These are phyloP conservation scores for Chelonus insularis DNA, from an alignment of 1,140 invertebrate genomes.

Conservation along the genomic window DNA sequence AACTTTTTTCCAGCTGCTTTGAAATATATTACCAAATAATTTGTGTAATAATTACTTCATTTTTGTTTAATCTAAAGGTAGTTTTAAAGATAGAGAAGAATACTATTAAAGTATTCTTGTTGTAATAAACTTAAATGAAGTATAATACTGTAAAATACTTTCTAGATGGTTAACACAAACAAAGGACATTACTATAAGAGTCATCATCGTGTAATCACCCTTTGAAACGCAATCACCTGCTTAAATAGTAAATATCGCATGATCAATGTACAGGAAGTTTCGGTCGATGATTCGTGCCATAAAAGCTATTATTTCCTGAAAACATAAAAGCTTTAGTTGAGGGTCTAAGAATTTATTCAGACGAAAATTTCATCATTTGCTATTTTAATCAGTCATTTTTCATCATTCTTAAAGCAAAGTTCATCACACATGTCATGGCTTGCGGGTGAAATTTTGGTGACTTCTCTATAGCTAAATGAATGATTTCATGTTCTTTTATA, in stretches of 20 bases:
- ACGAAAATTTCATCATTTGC: not conserved
- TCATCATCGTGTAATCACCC: slow-evolving; percentile 6
- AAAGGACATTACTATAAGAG: slow-evolving; percentile 6
- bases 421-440: not conserved
- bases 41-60: no score
- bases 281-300: slow-evolving; percentile 32
- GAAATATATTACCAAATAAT: no score
- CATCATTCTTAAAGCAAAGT: no score
- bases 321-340: not conserved
- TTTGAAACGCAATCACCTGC: slow-evolving; percentile 37
- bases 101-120: no score
- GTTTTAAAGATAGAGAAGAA: no score
- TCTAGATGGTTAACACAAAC: no score
- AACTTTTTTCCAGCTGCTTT: no score
- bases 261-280: slow-evolving; percentile 39
- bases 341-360: not conserved
- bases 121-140: no score
- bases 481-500: slow-evolving; percentile 3
- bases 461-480: not conserved
- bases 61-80: no score
- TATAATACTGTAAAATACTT: no score
- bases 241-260: slow-evolving; percentile 43
- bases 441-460: slow-evolving; percentile 15
- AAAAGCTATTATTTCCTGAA: slow-evolving; percentile 12
- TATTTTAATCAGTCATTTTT: not conserved